A percentile compares a stretch with the other conserved stretches of the same genome.
Evolutionary conservation across 1,140 invertebrate genomes (phyloP).

Genomic region (Brachionus plicatilis): DNA sequence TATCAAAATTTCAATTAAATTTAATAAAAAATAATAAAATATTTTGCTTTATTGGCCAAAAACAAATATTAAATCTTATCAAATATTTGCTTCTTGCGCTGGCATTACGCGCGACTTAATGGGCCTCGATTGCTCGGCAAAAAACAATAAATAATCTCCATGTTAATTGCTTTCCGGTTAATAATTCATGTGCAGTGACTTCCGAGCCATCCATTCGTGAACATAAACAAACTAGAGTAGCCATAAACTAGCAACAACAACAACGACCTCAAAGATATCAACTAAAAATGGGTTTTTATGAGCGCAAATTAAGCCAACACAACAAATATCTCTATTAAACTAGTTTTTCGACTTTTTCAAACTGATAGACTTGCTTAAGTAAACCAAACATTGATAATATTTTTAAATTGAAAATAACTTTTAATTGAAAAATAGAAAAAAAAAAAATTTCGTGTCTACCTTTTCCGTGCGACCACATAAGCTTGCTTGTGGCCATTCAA

Average conservation of each 20-base stretch:
- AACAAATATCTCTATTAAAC: not conserved
- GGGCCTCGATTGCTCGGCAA: not conserved
- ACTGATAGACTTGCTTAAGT: not conserved
- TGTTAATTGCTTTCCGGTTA: not conserved
- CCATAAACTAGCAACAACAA: not conserved
- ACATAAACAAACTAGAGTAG: not conserved
- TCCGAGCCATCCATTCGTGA: not conserved
- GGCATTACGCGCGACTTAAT: not conserved
- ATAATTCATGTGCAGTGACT: not conserved
- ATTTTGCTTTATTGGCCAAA: not conserved
- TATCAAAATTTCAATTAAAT: not conserved
- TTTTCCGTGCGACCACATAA: not conserved
- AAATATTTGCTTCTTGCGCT: not conserved
- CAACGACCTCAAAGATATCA: not conserved
- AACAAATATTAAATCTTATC: not conserved
- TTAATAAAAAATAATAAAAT: slow-evolving; percentile 6
- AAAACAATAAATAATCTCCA: not conserved
- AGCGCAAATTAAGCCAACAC: not conserved
- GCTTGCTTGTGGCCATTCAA: not conserved
- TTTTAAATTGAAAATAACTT: not conserved
- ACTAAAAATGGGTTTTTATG: not conserved
- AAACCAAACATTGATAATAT: not conserved
- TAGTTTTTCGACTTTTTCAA: not conserved
- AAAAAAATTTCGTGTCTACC: not conserved
- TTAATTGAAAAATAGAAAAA: not conserved